phyloP scores from a whole-genome alignment of 2,797 vertebrate species.

The Setipinna tenuifilis region DNA sequence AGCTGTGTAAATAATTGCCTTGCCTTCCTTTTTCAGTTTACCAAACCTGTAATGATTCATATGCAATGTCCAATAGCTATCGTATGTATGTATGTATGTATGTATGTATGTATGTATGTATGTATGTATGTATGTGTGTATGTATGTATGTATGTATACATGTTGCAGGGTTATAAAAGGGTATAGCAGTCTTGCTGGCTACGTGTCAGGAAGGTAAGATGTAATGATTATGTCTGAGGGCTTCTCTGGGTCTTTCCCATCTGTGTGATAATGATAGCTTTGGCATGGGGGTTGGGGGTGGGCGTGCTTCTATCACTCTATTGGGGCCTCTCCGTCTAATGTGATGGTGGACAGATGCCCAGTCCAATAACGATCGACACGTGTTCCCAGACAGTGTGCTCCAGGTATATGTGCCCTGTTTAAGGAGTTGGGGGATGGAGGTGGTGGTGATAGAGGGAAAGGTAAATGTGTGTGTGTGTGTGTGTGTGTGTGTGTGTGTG shows the following conservation, averaged over 20 bases:
- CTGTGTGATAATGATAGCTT: neutral
- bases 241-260: neutral
- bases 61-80: too few species aligned
- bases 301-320: neutral
- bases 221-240: neutral
- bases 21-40: too few species aligned
- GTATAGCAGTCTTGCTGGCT: neutral
- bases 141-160: too few species aligned
- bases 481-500: neutral
- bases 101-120: too few species aligned
- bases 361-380: neutral
- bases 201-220: neutral
- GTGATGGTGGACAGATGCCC: neutral
- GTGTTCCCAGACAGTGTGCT: constrained; percentile 11
- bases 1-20: too few species aligned
- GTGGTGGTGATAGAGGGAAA: neutral
- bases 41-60: too few species aligned
- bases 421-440: neutral
- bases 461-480: too few species aligned
- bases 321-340: neutral
- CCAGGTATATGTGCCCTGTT: neutral
- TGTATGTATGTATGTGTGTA: too few species aligned
- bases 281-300: neutral
- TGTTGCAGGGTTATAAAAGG: too few species aligned
- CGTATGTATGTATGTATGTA: too few species aligned